Percentiles rank a stretch among this genome's conserved stretches.
Conservation (phyloP, 2,797 vertebrate genomes). For the Anguilla marmorata region DNA sequence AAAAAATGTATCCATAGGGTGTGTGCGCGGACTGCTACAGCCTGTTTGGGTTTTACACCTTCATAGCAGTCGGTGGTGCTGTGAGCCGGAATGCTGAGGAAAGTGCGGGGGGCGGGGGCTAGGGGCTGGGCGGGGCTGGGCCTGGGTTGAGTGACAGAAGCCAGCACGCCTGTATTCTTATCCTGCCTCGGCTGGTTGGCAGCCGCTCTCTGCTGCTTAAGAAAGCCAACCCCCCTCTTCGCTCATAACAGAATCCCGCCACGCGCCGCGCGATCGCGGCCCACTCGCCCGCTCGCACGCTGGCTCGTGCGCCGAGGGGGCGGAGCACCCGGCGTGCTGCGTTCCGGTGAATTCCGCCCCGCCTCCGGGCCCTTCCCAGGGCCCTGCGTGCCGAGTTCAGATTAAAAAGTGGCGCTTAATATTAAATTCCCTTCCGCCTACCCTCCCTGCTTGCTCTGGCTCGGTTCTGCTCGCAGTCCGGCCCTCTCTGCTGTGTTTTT, state of each 20-base stretch:
- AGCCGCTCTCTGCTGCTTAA: constrained; percentile 28
- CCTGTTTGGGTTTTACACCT: constrained; percentile 24
- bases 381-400: background rate
- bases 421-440: background rate
- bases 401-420: constrained; percentile 1
- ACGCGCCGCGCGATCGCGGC: background rate
- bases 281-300: background rate
- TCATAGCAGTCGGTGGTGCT: background rate
- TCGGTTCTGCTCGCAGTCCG: background rate
- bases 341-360: background rate
- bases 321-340: background rate
- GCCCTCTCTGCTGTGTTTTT: background rate
- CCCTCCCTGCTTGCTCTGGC: background rate
- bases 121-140: no score
- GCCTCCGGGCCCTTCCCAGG: background rate
- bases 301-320: no score
- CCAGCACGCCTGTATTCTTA: constrained; percentile 9
- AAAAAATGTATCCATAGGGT: constrained; percentile 42
- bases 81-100: background rate
- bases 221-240: background rate
- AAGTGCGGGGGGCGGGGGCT: background rate
- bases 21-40: constrained; percentile 40
- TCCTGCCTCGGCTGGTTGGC: constrained; percentile 31
- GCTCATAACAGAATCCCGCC: background rate
- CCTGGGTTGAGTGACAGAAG: background rate